A percentile compares a stretch with the other conserved stretches of the same genome.
These are phyloP conservation scores for Phoxinus phoxinus DNA, from an alignment of 2,113 vertebrate genomes.

Conservation along the genomic window DNA sequence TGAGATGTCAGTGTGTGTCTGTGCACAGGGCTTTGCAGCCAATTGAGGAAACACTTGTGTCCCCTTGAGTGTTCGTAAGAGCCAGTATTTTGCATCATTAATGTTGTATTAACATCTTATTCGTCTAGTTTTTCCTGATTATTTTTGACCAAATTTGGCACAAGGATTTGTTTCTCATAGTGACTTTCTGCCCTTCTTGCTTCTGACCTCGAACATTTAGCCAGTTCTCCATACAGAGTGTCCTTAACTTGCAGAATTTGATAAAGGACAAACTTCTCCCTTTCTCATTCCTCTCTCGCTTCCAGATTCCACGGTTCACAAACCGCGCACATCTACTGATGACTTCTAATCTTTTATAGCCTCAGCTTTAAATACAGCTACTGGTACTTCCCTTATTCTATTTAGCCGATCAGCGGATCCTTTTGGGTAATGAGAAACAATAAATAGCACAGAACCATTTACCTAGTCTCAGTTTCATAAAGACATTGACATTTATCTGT, in stretches of 20 bases:
- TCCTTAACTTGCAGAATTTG: conserved; percentile 29
- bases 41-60: conserved; percentile 6
- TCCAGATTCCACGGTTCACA: conserved; percentile 5
- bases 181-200: conserved; percentile 25
- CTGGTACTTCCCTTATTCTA: conserved; percentile 10
- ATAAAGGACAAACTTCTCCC: conserved; percentile 25
- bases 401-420: conserved; percentile 4
- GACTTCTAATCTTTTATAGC: conserved; percentile 45
- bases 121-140: conserved; percentile 42
- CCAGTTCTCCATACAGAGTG: conserved; percentile 15
- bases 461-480: conserved; percentile 14
- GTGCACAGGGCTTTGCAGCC: conserved; percentile 25
- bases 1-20: conserved; percentile 39
- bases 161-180: no score
- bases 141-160: conserved; percentile 6
- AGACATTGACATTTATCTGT: conserved; percentile 26
- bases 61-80: conserved; percentile 29
- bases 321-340: conserved; percentile 16
- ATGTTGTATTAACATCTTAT: conserved; percentile 47
- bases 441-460: conserved; percentile 13
- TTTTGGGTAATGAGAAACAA: conserved; percentile 30
- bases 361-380: conserved; percentile 46
- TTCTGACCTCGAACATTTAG: conserved; percentile 35
- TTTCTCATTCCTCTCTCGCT: background rate
- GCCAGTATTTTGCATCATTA: conserved; percentile 43